These are phyloP conservation scores for Trachelus iudaicus DNA, from an alignment of 2,888 invertebrate species.

Conservation along the genomic window DNA sequence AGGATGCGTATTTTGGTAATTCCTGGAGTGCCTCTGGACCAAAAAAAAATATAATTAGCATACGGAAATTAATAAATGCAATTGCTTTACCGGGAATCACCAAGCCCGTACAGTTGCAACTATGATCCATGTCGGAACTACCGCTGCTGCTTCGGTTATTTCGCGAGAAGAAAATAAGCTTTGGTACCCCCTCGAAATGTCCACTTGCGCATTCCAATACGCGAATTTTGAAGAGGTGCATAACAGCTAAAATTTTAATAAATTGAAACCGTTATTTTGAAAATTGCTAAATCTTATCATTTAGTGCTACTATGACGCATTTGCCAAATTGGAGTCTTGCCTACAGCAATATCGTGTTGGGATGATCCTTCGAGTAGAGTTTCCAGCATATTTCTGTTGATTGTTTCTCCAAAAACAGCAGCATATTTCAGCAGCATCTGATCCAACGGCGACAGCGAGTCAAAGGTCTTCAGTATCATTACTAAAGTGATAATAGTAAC, in stretches of 20 bases:
- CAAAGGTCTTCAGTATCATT: conserved; percentile 73
- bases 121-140: conserved; percentile 46
- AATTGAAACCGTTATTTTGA: background rate
- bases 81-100: conserved; percentile 54
- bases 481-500: conserved; percentile 59
- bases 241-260: conserved; percentile 65
- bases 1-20: conserved; percentile 73
- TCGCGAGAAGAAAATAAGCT: conserved; percentile 53
- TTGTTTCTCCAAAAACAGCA: conserved; percentile 73
- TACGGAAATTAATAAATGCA: background rate
- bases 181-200: conserved; percentile 68
- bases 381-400: conserved; percentile 71
- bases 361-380: conserved; percentile 69
- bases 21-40: conserved; percentile 67
- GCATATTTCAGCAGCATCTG: conserved; percentile 75
- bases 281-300: background rate
- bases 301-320: too few relatives aligned
- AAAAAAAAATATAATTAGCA: conserved; percentile 22
- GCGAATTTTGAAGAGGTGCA: conserved; percentile 71
- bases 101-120: conserved; percentile 65
- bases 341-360: conserved; percentile 63
- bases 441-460: conserved; percentile 73
- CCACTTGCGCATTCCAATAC: conserved; percentile 74
- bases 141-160: conserved; percentile 52
- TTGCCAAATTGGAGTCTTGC: too few relatives aligned